Evolutionary conservation across 2,797 vertebrate genomes (phyloP).

Genomic region (Arvicola amphibius): DNA sequence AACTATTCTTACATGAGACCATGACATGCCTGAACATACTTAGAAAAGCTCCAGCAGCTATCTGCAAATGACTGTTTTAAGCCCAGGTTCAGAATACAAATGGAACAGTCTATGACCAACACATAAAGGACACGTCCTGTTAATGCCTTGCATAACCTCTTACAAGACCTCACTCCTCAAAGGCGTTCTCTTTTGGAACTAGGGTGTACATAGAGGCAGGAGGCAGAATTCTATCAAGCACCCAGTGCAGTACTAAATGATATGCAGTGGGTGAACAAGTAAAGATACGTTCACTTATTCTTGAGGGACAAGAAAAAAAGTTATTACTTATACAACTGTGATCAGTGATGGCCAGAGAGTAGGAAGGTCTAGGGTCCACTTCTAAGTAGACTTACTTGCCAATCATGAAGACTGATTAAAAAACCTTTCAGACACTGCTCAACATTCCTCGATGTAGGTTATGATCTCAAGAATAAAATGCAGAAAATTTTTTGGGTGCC

Average conservation of each 20-base stretch:
- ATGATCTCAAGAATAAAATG: slow-evolving; percentile 16
- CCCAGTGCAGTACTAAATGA: not conserved
- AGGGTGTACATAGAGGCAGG: not conserved
- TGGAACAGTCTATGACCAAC: not conserved
- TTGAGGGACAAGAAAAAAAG: not conserved
- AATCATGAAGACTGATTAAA: not conserved
- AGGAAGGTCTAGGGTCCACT: not conserved
- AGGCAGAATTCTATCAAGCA: not conserved
- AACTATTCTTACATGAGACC: not conserved
- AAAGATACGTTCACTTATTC: not conserved
- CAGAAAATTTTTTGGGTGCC: not conserved
- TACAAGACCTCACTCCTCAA: not conserved
- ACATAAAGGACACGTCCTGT: not conserved
- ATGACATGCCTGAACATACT: not conserved
- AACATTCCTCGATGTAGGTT: not conserved
- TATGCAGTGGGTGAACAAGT: not conserved
- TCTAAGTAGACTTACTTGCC: not conserved
- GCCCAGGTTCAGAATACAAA: not conserved
- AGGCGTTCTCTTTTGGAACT: not conserved
- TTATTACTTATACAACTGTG: not conserved
- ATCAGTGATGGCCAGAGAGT: not conserved
- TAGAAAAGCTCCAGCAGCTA: not conserved
- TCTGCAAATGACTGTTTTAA: not conserved
- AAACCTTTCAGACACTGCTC: not conserved
- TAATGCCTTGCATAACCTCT: not conserved